Evolutionary conservation across 2,113 vertebrate genomes (phyloP), one percentile per base, ranked within the genome.

Genomic region (Excalfactoria chinensis): DNA sequence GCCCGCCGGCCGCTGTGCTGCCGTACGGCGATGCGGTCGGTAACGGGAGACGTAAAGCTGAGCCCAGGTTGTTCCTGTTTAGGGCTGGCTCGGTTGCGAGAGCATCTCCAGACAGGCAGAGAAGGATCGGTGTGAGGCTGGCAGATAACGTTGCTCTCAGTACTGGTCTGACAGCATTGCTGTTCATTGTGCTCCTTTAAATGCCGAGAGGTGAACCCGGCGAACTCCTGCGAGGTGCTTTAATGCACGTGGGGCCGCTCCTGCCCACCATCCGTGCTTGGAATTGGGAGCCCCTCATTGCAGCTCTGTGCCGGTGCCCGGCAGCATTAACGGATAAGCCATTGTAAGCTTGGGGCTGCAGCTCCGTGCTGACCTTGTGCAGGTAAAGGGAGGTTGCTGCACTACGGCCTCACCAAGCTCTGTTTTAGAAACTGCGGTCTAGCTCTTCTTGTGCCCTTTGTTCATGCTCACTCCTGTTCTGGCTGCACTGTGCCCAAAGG

Each of bases 281-380:
- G 89, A 91, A 93, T 89, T 53, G 32, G 32, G 89, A 91, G 28
- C 89, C 95, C 72, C 91, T 95, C 64, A 87, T 60, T 91, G 67
- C 59, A 67, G 64, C 67, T 5, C 83, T 41, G n/a, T 23, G 71
- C 15, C 67, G 60, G 34, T 84, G 84, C 72, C 75, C 22, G 53
- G 41, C 18, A 46, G 41, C 35, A 48, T 93, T 88, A 93, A 94
- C 86, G 66, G 73, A 64, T 90, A 74, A 93, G n/a, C 84, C 84
- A 53, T 88, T 73, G 63, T 82, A 63, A 90, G 74, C 92, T 37
- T 35, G 49, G 79, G 88, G 64, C 46, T 80, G 2, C 48, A 48
- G 32, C 75, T 69, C 64, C 90, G 30, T 77, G 75, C 69, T 92
- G 77, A 89, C 87, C 75, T 95, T 91, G 49, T 87, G 79, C 41